Base-by-base conservation (phyloP, 2,113 vertebrate species). In the Struthio camelus region DNA sequence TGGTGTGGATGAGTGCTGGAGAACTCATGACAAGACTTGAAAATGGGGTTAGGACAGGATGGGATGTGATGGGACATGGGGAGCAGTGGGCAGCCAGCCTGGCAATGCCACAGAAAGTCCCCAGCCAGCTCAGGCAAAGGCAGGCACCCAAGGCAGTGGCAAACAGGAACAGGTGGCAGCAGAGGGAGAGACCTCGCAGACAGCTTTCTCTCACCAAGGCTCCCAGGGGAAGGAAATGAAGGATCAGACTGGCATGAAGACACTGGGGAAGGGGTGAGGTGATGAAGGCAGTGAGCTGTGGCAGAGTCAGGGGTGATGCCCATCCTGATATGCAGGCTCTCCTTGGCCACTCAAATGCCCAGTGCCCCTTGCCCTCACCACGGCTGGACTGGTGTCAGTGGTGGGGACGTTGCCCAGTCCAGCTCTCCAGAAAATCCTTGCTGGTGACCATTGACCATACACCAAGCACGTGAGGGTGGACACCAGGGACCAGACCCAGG, bases 281-380 rank as follows among this genome's bases (percentile, higher is more conserved):
- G 19, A 34, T 91, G 80, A 72, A 71, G 46, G 77, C 61, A 28
- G 11, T 22, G 50, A 19, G 62, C 27, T 38, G 23, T 20, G 38
- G 8, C n/a, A 4, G 6, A 18, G 30, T 30, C n/a, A 80, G 42
- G 0, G 0, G 70, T 30, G 34, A 73, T 44, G 50, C 18, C 50
- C 79, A 76, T 30, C n/a, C 40, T 48, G 48, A 23, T 32, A 79
- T 44, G 56, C 10, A 20, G 46, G 27, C 9, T 71, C 15, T 8
- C 30, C 48, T n/a, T 51, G 16, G 4, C 22, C 50, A 24, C 13
- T 19, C 51, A 25, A 12, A 28, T 78, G n/a, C 42, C 50, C n/a
- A 32, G 25, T 38, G 42, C 6, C 0, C 12, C 38, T 27, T 38
- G 30, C 5, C 36, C 17, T 80, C 22, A 22, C 1, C 0, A 2